Evolutionary conservation across 2,888 invertebrate species (phyloP), one percentile per base, ranked within the genome.

Genomic region (Apodemia duryi): DNA sequence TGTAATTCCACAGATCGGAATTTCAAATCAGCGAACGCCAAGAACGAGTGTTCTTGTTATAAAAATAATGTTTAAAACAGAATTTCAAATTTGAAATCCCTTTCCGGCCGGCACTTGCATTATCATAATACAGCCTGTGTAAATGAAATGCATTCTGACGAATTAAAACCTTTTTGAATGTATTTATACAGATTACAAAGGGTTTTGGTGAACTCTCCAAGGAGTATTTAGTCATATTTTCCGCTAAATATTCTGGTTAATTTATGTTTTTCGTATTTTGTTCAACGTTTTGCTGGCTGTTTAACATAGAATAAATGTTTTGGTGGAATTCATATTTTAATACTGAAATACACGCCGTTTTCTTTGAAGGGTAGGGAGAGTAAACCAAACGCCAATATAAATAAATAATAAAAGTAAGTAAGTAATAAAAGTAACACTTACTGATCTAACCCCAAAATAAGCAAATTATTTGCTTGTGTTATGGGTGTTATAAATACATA

Each of bases 201-300:
- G 62, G 29, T 63, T 63, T 63, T 38, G 57, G 63, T 13, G 32
- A 11, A 32, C 38, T 51, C 41, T 13, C 52, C 38, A 6, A 51
- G 65, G 65, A 61, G 61, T 61, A 61, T 65, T 65, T 65, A 65
- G 51, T 65, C 61, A 65, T 65, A 65, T 64, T 64, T 63, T 54
- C 41, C 38, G 49, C 68, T 73, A 75, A 84, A 86, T 86, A 86
- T 85, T 86, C 83, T 83, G 77, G 79, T 80, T 78, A 79, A 54
- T 54, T 54, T 54, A 54, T 54, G 54, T 54, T 54, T 54, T 54
- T 54, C 54, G 54, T 54, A 54, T 54, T 54, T 32, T 10, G 52
- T 54, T 54, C 21, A 54, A 54, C 54, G 11, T 32, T 54, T 10
- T 10, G 32, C 29, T 54, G 10, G 54, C 29, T 54, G 54, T 54